A percentile compares a stretch with the other conserved stretches of the same genome.
phyloP scores from a whole-genome alignment of 2,888 invertebrate species.

The Eudemis profundana region DNA sequence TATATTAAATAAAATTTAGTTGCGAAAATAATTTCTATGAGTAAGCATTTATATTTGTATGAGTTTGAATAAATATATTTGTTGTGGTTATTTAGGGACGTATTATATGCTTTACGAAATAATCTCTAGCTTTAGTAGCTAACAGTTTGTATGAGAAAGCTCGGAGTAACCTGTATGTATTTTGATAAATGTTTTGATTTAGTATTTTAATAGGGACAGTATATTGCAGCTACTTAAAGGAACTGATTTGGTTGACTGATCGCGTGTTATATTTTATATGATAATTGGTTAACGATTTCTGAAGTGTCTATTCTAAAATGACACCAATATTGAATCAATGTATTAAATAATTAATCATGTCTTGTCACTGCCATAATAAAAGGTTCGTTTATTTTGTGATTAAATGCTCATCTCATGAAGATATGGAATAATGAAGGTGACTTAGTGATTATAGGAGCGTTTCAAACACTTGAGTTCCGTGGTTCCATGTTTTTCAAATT shows the following conservation, averaged over 20 bases:
- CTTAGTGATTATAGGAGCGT: no score
- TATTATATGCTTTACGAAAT: conserved; percentile 39
- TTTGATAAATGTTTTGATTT: conserved; percentile 31
- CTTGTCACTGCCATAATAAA: no score
- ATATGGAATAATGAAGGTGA: no score
- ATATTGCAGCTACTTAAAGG: conserved; percentile 29
- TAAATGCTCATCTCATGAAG: no score
- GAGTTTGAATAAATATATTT: conserved; percentile 47
- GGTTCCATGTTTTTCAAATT: no score
- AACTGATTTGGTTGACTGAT: conserved; percentile 20
- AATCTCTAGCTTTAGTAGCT: conserved; percentile 37
- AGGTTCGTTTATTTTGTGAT: no score
- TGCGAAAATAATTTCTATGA: conserved; percentile 56
- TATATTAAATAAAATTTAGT: conserved; percentile 59
- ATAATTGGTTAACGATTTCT: background rate
- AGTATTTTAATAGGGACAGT: conserved; percentile 30
- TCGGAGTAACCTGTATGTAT: conserved; percentile 15
- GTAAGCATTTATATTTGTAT: conserved; percentile 58
- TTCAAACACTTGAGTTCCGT: no score
- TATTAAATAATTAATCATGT: no score
- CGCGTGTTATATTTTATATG: conserved; percentile 9
- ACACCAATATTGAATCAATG: no score
- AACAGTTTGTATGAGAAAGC: conserved; percentile 29
- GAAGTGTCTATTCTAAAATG: background rate
- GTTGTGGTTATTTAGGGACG: conserved; percentile 37